phyloP scores from a whole-genome alignment of 2,888 invertebrate genomes.

The Drosophila mettleri region DNA sequence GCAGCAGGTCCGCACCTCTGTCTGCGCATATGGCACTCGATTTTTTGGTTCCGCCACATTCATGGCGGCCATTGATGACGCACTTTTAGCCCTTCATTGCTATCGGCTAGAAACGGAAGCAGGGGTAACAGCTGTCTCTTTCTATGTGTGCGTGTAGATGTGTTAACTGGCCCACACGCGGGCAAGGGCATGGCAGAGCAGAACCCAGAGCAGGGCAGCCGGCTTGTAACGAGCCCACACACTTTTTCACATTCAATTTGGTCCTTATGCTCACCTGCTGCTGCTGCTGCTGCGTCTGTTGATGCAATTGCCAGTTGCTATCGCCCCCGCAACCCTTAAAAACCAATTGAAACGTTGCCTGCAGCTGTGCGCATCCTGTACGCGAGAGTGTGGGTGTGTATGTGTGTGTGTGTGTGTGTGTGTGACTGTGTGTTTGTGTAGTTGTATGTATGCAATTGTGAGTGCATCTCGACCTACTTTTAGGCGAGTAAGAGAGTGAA shows the following conservation, averaged over 20 bases:
- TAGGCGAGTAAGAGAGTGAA: constrained; percentile 19
- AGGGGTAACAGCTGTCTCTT: constrained; percentile 15
- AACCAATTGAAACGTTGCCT: constrained; percentile 73
- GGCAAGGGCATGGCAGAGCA: constrained; percentile 1
- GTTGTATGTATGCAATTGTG: constrained; percentile 35
- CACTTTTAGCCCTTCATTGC: constrained; percentile 81
- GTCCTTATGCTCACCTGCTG: constrained; percentile 71
- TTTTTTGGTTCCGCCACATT: constrained; percentile 56
- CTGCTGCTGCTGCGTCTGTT: constrained; percentile 32
- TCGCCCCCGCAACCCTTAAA: constrained; percentile 50
- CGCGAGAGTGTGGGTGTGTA: constrained; percentile 15
- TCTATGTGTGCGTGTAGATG: constrained; percentile 20
- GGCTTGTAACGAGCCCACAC: constrained; percentile 53
- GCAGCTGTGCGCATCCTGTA: constrained; percentile 51
- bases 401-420: constrained; percentile 4
- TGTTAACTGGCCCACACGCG: constrained; percentile 13
- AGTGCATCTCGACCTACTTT: constrained; percentile 76
- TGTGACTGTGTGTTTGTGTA: constrained; percentile 1
- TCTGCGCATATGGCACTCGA: constrained; percentile 40
- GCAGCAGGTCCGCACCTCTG: constrained; percentile 24
- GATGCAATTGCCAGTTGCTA: constrained; percentile 30
- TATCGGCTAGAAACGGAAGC: constrained; percentile 59
- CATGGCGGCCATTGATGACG: constrained; percentile 83
- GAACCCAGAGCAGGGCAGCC: constrained; percentile 30
- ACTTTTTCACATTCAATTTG: constrained; percentile 54